phyloP scores from a whole-genome alignment of 1,140 invertebrate genomes.

The Mactra quadrangularis region DNA sequence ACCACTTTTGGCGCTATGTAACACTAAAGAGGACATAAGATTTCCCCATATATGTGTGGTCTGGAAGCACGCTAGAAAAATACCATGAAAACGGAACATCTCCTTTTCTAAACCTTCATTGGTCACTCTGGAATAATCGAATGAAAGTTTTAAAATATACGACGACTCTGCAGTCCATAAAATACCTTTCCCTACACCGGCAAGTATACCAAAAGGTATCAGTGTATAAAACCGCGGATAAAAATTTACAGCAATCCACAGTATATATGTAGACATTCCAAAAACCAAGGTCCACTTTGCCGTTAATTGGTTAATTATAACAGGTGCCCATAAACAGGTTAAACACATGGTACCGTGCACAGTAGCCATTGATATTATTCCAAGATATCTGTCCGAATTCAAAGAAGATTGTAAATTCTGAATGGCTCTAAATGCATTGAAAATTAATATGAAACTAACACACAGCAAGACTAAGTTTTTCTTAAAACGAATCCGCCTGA shows the following conservation, averaged over 20 bases:
- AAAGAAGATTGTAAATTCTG: slow-evolving; percentile 82
- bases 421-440: slow-evolving; percentile 81
- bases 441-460: slow-evolving; percentile 81
- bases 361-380: slow-evolving; percentile 79
- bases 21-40: slow-evolving; percentile 79
- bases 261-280: slow-evolving; percentile 79
- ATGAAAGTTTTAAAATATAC: slow-evolving; percentile 81
- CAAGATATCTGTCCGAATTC: slow-evolving; percentile 75
- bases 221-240: slow-evolving; percentile 81
- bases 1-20: slow-evolving; percentile 55
- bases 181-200: slow-evolving; percentile 81
- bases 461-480: slow-evolving; percentile 82
- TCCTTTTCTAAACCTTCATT: slow-evolving; percentile 77
- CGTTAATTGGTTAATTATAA: slow-evolving; percentile 79
- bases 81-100: slow-evolving; percentile 82
- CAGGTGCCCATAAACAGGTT: slow-evolving; percentile 79
- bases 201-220: slow-evolving; percentile 80
- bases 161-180: slow-evolving; percentile 81
- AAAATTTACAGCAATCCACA: slow-evolving; percentile 82
- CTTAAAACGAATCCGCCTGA: slow-evolving; percentile 68
- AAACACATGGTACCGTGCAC: slow-evolving; percentile 80
- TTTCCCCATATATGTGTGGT: slow-evolving; percentile 84
- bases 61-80: slow-evolving; percentile 83
- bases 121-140: slow-evolving; percentile 76
- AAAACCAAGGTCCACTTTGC: slow-evolving; percentile 81